phyloP scores from a whole-genome alignment of 2,113 vertebrate genomes.

The Phylloscopus whistleri region DNA sequence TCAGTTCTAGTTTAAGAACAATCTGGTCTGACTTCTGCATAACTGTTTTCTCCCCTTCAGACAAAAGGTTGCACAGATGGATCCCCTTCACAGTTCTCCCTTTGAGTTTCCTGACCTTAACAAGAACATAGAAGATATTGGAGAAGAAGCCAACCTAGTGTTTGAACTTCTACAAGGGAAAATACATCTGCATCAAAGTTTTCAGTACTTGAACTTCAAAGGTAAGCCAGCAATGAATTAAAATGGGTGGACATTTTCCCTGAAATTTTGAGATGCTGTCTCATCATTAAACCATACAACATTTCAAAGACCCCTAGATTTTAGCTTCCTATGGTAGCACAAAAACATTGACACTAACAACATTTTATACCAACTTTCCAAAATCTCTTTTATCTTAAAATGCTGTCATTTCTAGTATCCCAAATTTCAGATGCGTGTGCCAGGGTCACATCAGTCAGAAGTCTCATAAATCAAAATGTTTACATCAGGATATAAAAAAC shows the following conservation, averaged over 20 bases:
- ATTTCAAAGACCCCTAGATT: not conserved
- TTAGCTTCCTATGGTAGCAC: not conserved
- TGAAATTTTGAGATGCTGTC: not conserved
- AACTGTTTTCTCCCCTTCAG: slow-evolving; percentile 59
- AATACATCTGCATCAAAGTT: slow-evolving; percentile 17
- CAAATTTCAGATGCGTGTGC: not conserved
- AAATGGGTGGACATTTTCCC: not conserved
- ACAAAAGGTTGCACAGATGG: slow-evolving; percentile 67
- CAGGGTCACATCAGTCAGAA: not conserved
- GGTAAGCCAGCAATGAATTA: slow-evolving; percentile 37
- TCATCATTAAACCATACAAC: not conserved
- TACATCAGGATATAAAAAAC: not conserved
- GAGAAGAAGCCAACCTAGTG: slow-evolving; percentile 70
- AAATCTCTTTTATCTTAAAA: not conserved
- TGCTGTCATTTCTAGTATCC: not conserved
- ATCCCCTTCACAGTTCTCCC: slow-evolving; percentile 55
- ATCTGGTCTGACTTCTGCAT: not conserved
- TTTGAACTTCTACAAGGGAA: slow-evolving; percentile 56
- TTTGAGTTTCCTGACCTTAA: slow-evolving; percentile 70
- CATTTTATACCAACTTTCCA: not conserved
- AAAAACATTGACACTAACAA: not conserved
- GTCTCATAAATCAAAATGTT: not conserved
- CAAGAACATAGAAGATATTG: slow-evolving; percentile 70
- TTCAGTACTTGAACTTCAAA: slow-evolving; percentile 23
- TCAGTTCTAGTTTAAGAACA: not conserved